Conservation (phyloP, 2,888 invertebrate genomes). For the Autographa gamma region DNA sequence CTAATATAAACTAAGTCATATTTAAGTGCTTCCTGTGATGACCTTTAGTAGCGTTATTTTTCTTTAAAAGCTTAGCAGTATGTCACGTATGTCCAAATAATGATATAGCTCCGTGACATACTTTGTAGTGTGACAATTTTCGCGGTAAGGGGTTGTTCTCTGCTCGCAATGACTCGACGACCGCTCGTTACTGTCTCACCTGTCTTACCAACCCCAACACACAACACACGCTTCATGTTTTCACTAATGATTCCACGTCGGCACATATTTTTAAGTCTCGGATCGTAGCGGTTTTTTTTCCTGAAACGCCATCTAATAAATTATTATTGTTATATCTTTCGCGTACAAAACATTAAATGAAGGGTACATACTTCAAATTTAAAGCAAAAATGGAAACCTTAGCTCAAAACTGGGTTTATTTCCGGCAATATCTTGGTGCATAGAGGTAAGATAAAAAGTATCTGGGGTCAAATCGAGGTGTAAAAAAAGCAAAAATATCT, state of each 20-base stretch:
- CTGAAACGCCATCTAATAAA: background rate
- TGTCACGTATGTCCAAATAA: slow-evolving; percentile 18
- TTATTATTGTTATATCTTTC: no score
- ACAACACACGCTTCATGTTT: slow-evolving; percentile 69
- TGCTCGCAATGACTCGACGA: slow-evolving; percentile 81
- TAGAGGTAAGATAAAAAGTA: no score
- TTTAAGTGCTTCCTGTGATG: no score
- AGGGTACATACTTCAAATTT: no score
- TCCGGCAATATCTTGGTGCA: no score
- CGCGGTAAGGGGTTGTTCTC: slow-evolving; percentile 82
- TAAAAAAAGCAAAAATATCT: no score
- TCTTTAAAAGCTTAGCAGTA: background rate
- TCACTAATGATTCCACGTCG: slow-evolving; percentile 80
- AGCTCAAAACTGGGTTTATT: no score
- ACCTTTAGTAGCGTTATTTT: background rate
- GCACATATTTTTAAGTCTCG: slow-evolving; percentile 48
- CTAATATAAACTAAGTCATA: no score
- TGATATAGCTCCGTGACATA: slow-evolving; percentile 81
- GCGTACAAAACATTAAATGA: no score
- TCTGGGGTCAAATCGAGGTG: no score
- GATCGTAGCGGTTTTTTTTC: slow-evolving; percentile 19
- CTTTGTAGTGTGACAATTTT: slow-evolving; percentile 85
- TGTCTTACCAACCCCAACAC: slow-evolving; percentile 66
- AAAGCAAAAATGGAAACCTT: no score
- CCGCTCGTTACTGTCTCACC: slow-evolving; percentile 86